Evolutionary conservation across 2,113 vertebrate species (phyloP).

Genomic region (Pterocles orientalis): DNA sequence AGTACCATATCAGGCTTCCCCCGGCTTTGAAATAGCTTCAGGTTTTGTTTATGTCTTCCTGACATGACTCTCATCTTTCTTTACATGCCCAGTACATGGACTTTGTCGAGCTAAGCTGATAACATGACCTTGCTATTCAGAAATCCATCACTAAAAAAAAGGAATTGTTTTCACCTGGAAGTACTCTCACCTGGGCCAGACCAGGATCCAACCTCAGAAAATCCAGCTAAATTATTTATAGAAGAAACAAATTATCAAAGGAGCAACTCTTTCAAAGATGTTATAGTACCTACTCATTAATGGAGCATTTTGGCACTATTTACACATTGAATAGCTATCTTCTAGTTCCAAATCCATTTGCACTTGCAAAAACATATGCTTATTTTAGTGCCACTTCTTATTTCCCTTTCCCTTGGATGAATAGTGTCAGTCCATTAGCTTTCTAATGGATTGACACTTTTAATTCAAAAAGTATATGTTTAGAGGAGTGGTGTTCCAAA

Average conservation of each 20-base stretch:
- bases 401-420: background rate
- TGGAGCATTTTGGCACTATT: background rate
- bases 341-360: background rate
- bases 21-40: slow-evolving; percentile 33
- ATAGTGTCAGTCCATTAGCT: background rate
- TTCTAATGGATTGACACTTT: background rate
- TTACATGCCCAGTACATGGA: slow-evolving; percentile 56
- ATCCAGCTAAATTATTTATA: background rate
- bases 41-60: slow-evolving; percentile 68
- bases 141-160: slow-evolving; percentile 52
- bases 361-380: background rate
- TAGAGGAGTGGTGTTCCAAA: background rate
- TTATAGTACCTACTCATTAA: background rate
- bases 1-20: slow-evolving; percentile 47
- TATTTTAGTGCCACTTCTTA: background rate
- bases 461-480: background rate
- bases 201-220: background rate
- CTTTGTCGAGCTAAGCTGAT: slow-evolving; percentile 67
- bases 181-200: slow-evolving; percentile 16
- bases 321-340: background rate
- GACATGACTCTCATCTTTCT: slow-evolving; percentile 61
- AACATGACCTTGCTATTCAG: slow-evolving; percentile 50
- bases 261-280: background rate
- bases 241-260: background rate
- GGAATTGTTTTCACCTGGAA: slow-evolving; percentile 41